phyloP scores from a whole-genome alignment of 1,140 invertebrate genomes.

The Chironomus tepperi region DNA sequence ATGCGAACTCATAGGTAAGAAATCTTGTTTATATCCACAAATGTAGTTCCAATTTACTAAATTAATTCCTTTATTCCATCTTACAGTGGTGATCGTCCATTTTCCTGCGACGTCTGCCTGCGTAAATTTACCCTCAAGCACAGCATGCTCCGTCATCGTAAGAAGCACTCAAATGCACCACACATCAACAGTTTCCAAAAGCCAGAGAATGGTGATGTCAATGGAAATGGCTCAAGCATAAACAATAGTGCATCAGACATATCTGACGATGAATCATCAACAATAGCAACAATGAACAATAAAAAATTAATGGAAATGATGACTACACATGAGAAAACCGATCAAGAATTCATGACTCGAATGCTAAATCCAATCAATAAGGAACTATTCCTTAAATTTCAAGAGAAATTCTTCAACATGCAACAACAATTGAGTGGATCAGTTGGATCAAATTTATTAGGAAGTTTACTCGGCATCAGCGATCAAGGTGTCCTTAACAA shows the following conservation, averaged over 20 bases:
- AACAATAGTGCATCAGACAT: constrained; percentile 39
- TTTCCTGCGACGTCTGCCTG: constrained; percentile 71
- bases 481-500: constrained; percentile 81
- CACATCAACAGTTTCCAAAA: constrained; percentile 28
- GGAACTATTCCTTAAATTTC: constrained; percentile 21
- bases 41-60: background rate
- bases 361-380: constrained; percentile 21
- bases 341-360: constrained; percentile 23
- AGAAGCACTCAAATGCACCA: constrained; percentile 58
- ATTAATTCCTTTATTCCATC: background rate
- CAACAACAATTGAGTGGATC: constrained; percentile 44
- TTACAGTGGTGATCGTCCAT: constrained; percentile 40
- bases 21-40: constrained; percentile 41
- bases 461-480: constrained; percentile 78
- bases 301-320: constrained; percentile 25
- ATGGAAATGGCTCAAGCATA: constrained; percentile 36
- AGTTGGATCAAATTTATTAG: constrained; percentile 67
- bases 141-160: constrained; percentile 83
- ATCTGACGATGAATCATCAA: constrained; percentile 42
- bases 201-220: constrained; percentile 42
- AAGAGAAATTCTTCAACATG: constrained; percentile 41
- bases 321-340: constrained; percentile 1
- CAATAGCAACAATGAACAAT: constrained; percentile 29
- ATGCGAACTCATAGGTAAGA: constrained; percentile 85
- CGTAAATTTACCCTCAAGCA: constrained; percentile 85